Evolutionary conservation across 2,113 vertebrate genomes (phyloP).

Genomic region (Dinomys branickii): DNA sequence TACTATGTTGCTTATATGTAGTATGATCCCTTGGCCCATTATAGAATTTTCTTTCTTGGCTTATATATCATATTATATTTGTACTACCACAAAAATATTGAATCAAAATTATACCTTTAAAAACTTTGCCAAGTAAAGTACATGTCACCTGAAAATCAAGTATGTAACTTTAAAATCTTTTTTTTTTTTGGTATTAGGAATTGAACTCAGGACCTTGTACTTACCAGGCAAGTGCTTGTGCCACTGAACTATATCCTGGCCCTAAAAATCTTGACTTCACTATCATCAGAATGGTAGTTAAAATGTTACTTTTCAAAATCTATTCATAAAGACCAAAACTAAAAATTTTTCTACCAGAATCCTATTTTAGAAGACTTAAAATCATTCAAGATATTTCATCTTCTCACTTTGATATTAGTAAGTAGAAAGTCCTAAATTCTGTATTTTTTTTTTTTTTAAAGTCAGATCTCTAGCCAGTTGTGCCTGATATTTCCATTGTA

Average conservation of each 20-base stretch:
- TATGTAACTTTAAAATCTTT: neutral
- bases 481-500: neutral
- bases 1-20: neutral
- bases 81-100: neutral
- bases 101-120: neutral
- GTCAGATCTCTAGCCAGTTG: neutral
- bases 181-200: no score
- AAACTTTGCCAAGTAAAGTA: neutral
- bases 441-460: neutral
- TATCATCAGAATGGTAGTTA: neutral
- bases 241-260: no score
- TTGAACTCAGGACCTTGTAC: no score
- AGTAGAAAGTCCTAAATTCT: neutral
- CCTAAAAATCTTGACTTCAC: neutral
- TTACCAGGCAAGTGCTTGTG: no score
- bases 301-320: neutral
- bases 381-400: neutral
- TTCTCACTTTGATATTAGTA: neutral
- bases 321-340: neutral
- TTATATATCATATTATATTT: neutral
- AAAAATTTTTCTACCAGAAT: neutral
- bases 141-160: neutral
- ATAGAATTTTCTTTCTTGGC: neutral
- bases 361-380: neutral
- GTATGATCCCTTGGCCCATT: neutral